Evolutionary conservation across 2,113 vertebrate species (phyloP), one percentile per base, ranked within the genome.

Genomic region (Pelusios castaneus): DNA sequence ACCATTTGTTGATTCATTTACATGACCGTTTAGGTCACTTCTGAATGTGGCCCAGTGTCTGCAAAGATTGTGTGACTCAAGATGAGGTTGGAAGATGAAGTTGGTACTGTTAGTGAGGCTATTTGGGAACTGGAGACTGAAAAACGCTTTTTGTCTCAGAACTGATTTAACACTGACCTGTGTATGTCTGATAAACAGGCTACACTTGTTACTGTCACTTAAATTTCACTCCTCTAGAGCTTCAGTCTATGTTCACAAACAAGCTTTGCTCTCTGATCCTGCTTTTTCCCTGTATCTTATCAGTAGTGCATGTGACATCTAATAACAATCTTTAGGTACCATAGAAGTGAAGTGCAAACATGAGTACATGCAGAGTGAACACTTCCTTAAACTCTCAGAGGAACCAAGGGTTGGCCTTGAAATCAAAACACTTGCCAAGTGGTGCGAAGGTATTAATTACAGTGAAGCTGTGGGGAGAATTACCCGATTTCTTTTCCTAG

Each of bases 191-290:
- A 78, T 89, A 58, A 63, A 87, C 75, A 93, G 75, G 70, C 84
- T 95, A 2, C 78, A 81, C 91, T 94, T 91, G 58, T 90, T 91
- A 51, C 73, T 81, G 49, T 89, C n/a, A 19, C 60, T 90, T 87
- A 55, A 81, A 70, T 80, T 51, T 93, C 81, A 60, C 75, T 85
- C 91, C 38, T 85, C 13, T 77, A n/a, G n/a, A n/a, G n/a, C 34
- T 86, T 84, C 47, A 4, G 16, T 52, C 55, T 75, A 60, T 49
- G 41, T 88, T 80, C 58, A 43, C 52, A 38, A 58, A 58, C 43
- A 29, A 43, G 54, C 58, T n/a, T 34, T 27, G 25, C 21, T 14
- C 1, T n/a, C 43, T 31, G 24, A 4, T 80, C n/a, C 2, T 29
- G 63, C 31, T 25, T 17, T 55, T 29, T 5, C 3, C n/a, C n/a